These are phyloP conservation scores for Amphiura filiformis DNA, from an alignment of 35 echinoderm and acorn worm species.

Conservation along the genomic window DNA sequence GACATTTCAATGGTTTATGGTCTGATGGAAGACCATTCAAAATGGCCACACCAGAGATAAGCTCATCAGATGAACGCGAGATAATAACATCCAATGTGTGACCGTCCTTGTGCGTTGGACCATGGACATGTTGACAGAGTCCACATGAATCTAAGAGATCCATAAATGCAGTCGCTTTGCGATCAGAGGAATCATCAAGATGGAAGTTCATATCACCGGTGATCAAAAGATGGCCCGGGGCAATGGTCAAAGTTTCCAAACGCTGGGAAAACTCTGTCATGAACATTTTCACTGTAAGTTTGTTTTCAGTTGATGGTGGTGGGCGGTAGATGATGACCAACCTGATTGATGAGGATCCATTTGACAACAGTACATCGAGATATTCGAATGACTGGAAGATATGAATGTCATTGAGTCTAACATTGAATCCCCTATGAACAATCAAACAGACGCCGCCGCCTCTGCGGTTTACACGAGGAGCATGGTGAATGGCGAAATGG, in stretches of 20 bases:
- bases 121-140: conserved; percentile 42
- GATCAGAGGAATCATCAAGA: conserved; percentile 27
- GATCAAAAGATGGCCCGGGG: conserved; percentile 2
- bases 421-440: too few species aligned
- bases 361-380: too few species aligned
- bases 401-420: too few species aligned
- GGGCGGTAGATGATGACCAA: too few species aligned
- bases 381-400: too few species aligned
- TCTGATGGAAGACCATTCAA: conserved; percentile 36
- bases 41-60: conserved; percentile 19
- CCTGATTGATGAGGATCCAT: too few species aligned
- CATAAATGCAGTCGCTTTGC: background rate
- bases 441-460: too few species aligned
- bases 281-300: too few species aligned
- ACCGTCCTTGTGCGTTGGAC: conserved; percentile 19
- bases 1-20: conserved; percentile 35
- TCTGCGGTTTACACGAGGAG: too few species aligned
- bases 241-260: too few species aligned
- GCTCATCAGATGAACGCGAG: conserved; percentile 29
- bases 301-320: background rate
- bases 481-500: too few species aligned
- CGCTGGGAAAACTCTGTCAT: too few species aligned
- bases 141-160: conserved; percentile 9
- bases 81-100: conserved; percentile 44
- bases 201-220: conserved; percentile 69